Evolutionary conservation across 2,113 vertebrate species (phyloP).

Genomic region (Vimba vimba): DNA sequence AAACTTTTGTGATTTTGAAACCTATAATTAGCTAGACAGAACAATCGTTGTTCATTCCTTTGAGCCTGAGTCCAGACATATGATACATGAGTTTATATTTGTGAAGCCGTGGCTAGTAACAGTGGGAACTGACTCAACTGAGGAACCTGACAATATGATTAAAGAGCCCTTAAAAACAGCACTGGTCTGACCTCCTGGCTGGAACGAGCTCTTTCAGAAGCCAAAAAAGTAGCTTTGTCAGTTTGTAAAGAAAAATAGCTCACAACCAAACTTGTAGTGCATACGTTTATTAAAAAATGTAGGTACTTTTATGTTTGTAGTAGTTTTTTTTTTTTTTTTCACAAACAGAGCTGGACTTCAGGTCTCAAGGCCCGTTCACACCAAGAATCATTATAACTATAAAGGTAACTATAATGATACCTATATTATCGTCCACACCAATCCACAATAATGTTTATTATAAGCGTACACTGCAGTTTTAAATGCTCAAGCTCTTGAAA

Average conservation of each 20-base stretch:
- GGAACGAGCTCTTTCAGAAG: background rate
- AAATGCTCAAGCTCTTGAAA: too few species aligned
- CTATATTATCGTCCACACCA: too few species aligned
- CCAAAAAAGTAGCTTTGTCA: slow-evolving; percentile 22
- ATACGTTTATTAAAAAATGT: background rate
- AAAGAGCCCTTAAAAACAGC: slow-evolving; percentile 31
- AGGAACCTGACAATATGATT: slow-evolving; percentile 40
- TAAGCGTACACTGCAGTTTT: too few species aligned
- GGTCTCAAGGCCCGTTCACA: too few species aligned
- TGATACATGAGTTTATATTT: slow-evolving; percentile 36
- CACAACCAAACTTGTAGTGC: background rate
- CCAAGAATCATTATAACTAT: too few species aligned
- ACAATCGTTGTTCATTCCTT: slow-evolving; percentile 9
- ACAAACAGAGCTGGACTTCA: background rate
- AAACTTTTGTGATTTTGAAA: slow-evolving; percentile 21
- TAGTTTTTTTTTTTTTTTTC: background rate
- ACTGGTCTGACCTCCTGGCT: slow-evolving; percentile 13
- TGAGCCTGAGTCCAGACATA: slow-evolving; percentile 7
- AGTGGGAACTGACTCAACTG: slow-evolving; percentile 28
- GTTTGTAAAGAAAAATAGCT: background rate
- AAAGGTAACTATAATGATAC: too few species aligned
- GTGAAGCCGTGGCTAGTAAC: slow-evolving; percentile 15
- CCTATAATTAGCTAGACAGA: slow-evolving; percentile 7
- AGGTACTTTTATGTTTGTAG: background rate
- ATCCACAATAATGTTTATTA: too few species aligned